Evolutionary conservation across 2,113 vertebrate genomes (phyloP).

Genomic region (Thunnus thynnus): DNA sequence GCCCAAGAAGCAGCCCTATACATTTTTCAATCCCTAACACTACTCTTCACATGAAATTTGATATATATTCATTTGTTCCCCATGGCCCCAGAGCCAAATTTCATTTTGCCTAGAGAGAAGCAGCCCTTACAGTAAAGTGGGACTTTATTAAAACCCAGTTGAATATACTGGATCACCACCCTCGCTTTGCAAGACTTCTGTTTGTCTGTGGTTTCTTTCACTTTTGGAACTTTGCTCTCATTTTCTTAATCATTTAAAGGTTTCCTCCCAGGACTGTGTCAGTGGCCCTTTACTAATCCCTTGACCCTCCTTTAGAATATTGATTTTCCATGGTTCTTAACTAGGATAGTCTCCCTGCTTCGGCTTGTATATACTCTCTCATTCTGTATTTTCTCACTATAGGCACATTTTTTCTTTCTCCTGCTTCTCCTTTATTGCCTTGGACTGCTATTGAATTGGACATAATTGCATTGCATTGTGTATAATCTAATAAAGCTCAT

Average conservation of each 20-base stretch:
- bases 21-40: background rate
- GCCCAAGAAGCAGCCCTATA: background rate
- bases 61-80: background rate
- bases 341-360: conserved; percentile 28
- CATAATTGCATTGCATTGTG: conserved; percentile 10
- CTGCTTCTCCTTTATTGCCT: background rate
- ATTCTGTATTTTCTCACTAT: background rate
- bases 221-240: conserved; percentile 26
- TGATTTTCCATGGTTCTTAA: conserved; percentile 54
- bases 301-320: conserved; percentile 48
- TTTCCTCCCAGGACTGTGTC: conserved; percentile 45
- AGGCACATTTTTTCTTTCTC: background rate
- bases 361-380: background rate
- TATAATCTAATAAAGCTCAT: conserved; percentile 24
- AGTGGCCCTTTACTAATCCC: conserved; percentile 61
- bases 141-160: background rate
- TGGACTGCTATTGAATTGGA: background rate
- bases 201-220: conserved; percentile 8
- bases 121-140: background rate
- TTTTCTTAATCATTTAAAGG: conserved; percentile 59
- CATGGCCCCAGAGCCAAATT: background rate
- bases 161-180: background rate
- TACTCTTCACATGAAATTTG: background rate
- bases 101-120: background rate
- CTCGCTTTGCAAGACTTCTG: background rate